Conservation (phyloP, 2,113 vertebrate genomes). For the Buteo buteo region DNA sequence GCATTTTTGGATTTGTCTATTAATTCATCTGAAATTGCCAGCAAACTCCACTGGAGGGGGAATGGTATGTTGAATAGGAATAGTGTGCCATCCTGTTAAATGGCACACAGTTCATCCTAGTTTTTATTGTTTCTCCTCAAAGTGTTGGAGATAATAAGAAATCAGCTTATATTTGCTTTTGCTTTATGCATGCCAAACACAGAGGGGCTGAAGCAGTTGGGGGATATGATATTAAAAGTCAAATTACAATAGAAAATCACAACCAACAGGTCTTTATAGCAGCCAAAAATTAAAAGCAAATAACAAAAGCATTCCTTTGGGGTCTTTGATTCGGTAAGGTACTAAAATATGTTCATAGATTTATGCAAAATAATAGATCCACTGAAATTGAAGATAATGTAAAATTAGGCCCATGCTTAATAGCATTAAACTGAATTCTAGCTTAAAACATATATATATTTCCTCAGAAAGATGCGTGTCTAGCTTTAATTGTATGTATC, state of each 20-base stretch:
- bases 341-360: neutral
- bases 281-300: conserved; percentile 58
- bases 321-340: neutral
- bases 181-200: neutral
- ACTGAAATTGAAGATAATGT: neutral
- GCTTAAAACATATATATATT: neutral
- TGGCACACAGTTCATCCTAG: conserved; percentile 1
- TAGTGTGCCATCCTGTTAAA: neutral
- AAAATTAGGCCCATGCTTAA: neutral
- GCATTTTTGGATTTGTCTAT: conserved; percentile 36
- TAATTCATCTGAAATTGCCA: conserved; percentile 41
- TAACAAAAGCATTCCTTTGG: neutral
- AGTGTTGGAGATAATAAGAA: conserved; percentile 52
- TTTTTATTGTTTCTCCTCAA: conserved; percentile 23
- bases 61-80: neutral
- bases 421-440: neutral
- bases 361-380: neutral
- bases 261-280: neutral
- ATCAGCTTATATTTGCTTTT: conserved; percentile 44
- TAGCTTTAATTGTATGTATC: neutral
- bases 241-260: conserved; percentile 19
- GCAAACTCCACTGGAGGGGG: neutral
- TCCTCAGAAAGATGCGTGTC: neutral
- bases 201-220: neutral
- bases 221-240: conserved; percentile 39